phyloP scores from a whole-genome alignment of 2,797 vertebrate species.

The Chromis chromis region DNA sequence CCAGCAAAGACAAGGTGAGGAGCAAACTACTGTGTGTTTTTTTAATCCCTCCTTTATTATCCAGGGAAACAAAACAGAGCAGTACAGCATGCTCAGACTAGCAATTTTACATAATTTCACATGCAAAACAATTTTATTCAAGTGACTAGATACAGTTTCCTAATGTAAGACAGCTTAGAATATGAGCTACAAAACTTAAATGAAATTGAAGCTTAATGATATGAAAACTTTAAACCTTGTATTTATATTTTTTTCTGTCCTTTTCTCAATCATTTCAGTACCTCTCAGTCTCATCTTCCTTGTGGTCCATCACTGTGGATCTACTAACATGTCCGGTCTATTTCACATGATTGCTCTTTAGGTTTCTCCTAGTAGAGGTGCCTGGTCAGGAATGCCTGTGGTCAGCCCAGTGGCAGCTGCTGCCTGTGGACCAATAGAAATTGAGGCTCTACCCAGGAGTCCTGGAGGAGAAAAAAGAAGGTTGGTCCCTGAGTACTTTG shows the following conservation, averaged over 20 bases:
- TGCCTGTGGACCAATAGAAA: slow-evolving; percentile 87
- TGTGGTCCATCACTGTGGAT: neutral
- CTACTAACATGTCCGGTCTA: neutral
- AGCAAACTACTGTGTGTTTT: neutral
- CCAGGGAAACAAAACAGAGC: neutral
- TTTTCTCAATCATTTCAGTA: neutral
- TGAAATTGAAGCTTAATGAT: too few relatives aligned
- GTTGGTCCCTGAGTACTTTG: slow-evolving; percentile 75
- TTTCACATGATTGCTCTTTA: slow-evolving; percentile 48
- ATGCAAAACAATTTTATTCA: neutral
- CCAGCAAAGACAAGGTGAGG: slow-evolving; percentile 86
- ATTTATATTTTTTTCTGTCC: neutral
- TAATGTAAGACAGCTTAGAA: neutral
- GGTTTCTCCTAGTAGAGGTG: slow-evolving; percentile 76
- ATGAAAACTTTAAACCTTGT: neutral
- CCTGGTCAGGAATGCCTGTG: slow-evolving; percentile 82
- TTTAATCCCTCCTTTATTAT: neutral
- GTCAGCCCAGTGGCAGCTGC: slow-evolving; percentile 78
- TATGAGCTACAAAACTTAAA: neutral
- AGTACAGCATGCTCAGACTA: neutral
- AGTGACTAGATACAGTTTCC: neutral
- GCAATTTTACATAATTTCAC: neutral
- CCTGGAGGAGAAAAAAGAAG: slow-evolving; percentile 91
- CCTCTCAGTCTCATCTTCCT: neutral
- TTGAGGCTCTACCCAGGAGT: slow-evolving; percentile 89